phyloP scores from a whole-genome alignment of 1,140 invertebrate species.

The Halictus rubicundus region DNA sequence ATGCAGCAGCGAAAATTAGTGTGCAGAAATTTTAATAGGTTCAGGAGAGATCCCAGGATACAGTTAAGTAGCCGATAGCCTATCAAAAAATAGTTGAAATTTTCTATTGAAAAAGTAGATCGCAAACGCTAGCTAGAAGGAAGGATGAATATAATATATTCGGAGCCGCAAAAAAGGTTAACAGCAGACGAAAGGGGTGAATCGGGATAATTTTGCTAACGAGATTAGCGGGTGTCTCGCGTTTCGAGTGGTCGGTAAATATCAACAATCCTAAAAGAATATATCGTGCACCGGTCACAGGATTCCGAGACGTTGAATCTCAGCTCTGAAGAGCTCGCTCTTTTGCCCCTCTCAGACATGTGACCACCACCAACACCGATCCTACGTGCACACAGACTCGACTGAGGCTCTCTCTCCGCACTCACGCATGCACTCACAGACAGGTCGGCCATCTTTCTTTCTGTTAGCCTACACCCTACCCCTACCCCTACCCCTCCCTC shows the following conservation, averaged over 20 bases:
- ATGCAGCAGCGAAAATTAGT: too few relatives aligned
- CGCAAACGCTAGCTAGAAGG: neutral
- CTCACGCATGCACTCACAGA: slow-evolving; percentile 58
- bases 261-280: slow-evolving; percentile 45
- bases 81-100: too few relatives aligned
- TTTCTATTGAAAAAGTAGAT: too few relatives aligned
- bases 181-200: neutral
- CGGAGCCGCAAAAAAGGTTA: neutral
- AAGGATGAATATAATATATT: neutral
- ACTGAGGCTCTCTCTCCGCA: slow-evolving; percentile 48
- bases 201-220: neutral
- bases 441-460: slow-evolving; percentile 63
- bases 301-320: slow-evolving; percentile 53
- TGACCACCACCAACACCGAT: slow-evolving; percentile 28
- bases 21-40: too few relatives aligned
- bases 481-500: slow-evolving; percentile 49
- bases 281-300: slow-evolving; percentile 30
- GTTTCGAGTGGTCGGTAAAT: neutral
- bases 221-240: neutral
- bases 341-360: slow-evolving; percentile 52
- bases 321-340: slow-evolving; percentile 41
- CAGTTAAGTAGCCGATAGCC: too few relatives aligned
- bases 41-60: too few relatives aligned
- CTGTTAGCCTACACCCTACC: slow-evolving; percentile 58
- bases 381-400: neutral